Evolutionary conservation across 2,888 invertebrate genomes (phyloP), one percentile per base, ranked within the genome.

Genomic region (Tortrix viridana): DNA sequence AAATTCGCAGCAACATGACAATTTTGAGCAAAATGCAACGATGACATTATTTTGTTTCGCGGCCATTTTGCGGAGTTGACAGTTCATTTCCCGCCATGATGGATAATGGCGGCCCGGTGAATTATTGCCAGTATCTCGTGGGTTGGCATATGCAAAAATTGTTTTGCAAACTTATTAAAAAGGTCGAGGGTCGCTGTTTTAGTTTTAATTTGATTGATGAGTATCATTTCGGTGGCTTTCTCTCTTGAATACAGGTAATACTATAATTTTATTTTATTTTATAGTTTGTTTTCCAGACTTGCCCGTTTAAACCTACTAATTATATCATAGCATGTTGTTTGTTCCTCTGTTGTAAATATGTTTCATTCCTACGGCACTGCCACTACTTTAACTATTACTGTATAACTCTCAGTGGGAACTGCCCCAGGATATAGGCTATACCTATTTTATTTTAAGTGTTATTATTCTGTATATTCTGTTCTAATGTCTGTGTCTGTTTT

Each of bases 111-210:
- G 80, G 68, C 71, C 59, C 73, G 74, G 74, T 89, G 87, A 91
- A 81, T 84, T 88, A 92, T 90, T 80, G 86, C 86, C 79, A 77
- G 76, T 72, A 74, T 78, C 84, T 70, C 71, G 69, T 67, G 80
- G 77, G 86, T 88, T 89, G 91, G 88, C 91, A 88, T 88, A 92
- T 92, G 91, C 91, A 92, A 92, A 91, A 92, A 90, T 87, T 90
- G 89, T 89, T 86, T 89, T 79, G 85, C 77, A 78, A 87, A 87
- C 82, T 88, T 82, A 88, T 87, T 83, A 88, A 81, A 83, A 82
- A 86, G 87, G 86, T 86, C 80, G 80, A 67, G 66, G 69, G 68
- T 70, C 66, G 65, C 80, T 85, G 47, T 22, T 49, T 56, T 26
- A 22, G 61, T 69, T 71, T 63, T 69, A 49, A 23, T 23, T 43